A percentile compares a stretch with the other conserved stretches of the same genome.
phyloP scores from a whole-genome alignment of 2,888 invertebrate species.

The Automeris io region DNA sequence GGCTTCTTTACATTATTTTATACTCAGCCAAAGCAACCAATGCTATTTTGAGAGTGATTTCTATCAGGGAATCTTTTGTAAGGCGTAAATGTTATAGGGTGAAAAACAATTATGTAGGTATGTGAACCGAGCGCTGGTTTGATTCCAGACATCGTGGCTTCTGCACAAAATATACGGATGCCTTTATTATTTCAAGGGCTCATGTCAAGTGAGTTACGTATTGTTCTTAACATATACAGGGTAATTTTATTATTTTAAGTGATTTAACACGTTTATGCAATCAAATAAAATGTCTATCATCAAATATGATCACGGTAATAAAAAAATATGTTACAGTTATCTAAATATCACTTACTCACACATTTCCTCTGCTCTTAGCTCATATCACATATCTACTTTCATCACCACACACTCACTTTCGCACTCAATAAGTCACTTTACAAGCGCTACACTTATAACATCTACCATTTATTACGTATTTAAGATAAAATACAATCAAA shows the following conservation, averaged over 20 bases:
- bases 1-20: not conserved
- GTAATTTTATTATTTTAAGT: conserved; percentile 27
- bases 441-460: too few relatives aligned
- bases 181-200: conserved; percentile 61
- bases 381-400: too few relatives aligned
- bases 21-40: conserved; percentile 2
- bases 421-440: too few relatives aligned
- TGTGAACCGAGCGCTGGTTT: conserved; percentile 37
- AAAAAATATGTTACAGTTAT: too few relatives aligned
- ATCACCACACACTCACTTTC: too few relatives aligned
- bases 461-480: too few relatives aligned
- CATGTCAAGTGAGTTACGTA: conserved; percentile 50
- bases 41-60: conserved; percentile 35
- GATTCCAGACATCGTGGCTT: conserved; percentile 39
- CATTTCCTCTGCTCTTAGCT: too few relatives aligned
- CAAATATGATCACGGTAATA: not conserved
- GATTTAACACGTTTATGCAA: too few relatives aligned
- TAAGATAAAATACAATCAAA: too few relatives aligned
- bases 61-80: conserved; percentile 64
- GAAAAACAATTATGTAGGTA: conserved; percentile 57
- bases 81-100: conserved; percentile 42
- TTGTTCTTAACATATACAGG: conserved; percentile 48
- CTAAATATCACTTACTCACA: too few relatives aligned
- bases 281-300: too few relatives aligned
- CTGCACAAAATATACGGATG: conserved; percentile 49